These are phyloP conservation scores for Bhutanitis thaidina DNA, from an alignment of 2,888 invertebrate species.

Conservation along the genomic window DNA sequence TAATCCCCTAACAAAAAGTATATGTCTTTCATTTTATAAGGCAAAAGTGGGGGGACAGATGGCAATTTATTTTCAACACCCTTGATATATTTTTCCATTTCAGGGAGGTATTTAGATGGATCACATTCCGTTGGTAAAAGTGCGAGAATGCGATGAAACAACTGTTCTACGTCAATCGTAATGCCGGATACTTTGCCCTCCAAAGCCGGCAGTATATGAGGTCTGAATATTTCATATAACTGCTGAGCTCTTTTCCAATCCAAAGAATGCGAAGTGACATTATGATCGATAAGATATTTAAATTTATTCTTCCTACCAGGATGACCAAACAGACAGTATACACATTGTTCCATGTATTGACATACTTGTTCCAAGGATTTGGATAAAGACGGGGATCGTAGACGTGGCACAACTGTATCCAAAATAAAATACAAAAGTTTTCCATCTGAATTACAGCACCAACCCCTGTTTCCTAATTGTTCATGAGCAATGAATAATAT, in stretches of 20 bases:
- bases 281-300: constrained; percentile 86
- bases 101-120: constrained; percentile 81
- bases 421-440: constrained; percentile 88
- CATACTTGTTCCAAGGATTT: constrained; percentile 84
- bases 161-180: constrained; percentile 88
- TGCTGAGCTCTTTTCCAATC: constrained; percentile 88
- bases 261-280: constrained; percentile 83
- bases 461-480: constrained; percentile 86
- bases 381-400: constrained; percentile 83
- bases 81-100: constrained; percentile 84
- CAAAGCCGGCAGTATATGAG: constrained; percentile 88
- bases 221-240: constrained; percentile 90
- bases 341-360: constrained; percentile 89
- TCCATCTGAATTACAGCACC: constrained; percentile 89
- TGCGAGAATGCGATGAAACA: constrained; percentile 85
- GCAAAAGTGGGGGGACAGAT: constrained; percentile 69
- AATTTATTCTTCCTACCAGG: constrained; percentile 83
- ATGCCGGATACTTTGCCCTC: constrained; percentile 88
- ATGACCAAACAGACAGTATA: constrained; percentile 92
- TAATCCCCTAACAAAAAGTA: constrained; percentile 96
- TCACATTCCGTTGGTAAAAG: constrained; percentile 85
- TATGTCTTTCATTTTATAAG: constrained; percentile 84
- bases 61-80: constrained; percentile 80
- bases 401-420: constrained; percentile 84
- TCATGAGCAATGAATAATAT: constrained; percentile 91